Conservation (phyloP, 2,888 invertebrate species). For the Epirrita christyi region DNA sequence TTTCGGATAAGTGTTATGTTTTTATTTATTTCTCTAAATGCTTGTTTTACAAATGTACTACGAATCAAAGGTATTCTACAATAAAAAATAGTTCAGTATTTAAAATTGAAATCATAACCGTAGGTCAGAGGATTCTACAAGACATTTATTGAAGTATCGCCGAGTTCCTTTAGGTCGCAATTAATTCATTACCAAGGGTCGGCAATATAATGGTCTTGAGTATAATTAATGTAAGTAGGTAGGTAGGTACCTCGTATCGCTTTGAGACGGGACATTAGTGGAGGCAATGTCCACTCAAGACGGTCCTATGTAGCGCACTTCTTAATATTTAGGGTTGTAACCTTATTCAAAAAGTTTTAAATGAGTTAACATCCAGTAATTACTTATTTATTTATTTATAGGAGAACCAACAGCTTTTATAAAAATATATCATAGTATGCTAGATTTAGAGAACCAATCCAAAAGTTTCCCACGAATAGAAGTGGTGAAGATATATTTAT, state of each 20-base stretch:
- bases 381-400: no score
- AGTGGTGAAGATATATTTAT: no score
- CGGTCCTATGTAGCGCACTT: slow-evolving; percentile 53
- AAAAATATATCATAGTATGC: no score
- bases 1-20: neutral
- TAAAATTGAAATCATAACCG: no score
- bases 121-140: no score
- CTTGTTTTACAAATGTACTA: neutral
- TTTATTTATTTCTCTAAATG: neutral
- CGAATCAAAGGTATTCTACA: neutral
- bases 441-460: no score
- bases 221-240: neutral
- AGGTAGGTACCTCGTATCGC: slow-evolving; percentile 35
- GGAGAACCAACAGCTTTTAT: no score
- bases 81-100: no score
- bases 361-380: no score
- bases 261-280: slow-evolving; percentile 67
- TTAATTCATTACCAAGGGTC: slow-evolving; percentile 50
- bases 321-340: slow-evolving; percentile 62
- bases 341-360: neutral
- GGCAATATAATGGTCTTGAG: slow-evolving; percentile 20
- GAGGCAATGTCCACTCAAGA: slow-evolving; percentile 66
- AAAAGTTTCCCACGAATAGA: no score
- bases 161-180: slow-evolving; percentile 29
- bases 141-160: neutral